Base-by-base conservation (phyloP, 2,888 invertebrate genomes). In the Deroplatys truncata region DNA sequence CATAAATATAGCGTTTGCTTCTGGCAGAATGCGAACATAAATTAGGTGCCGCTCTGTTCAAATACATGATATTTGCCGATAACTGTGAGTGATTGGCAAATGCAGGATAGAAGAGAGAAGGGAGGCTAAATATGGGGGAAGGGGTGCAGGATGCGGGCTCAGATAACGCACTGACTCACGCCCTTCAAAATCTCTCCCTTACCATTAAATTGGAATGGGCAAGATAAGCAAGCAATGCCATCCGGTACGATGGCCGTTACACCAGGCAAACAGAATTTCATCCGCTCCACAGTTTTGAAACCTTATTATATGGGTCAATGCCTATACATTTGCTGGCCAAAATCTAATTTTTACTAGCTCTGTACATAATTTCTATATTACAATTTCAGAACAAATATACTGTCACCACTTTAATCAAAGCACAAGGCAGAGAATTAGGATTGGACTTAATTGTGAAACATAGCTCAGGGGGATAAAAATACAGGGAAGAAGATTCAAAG, bases 61-160 rank as follows among this genome's bases (percentile, higher is more conserved):
- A 87, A 87, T 87, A 87, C 87, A 87, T 87, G 83, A 35, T 72
- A 87, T 83, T 87, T 72, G 35, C 28, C 28, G 87, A 87, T 87
- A 87, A 87, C 82, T 29, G 83, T 87, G 87, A 87, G 82, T 87
- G 87, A 87, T 87, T 87, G 87, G 87, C 56, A 86, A 86, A 86
- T 86, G 86, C 83, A 82, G 87, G 87, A 20, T n/a, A 82, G 82
- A 86, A 82, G 86, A 85, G 28, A 9, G 86, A 31, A 72, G 86
- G 84, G 49, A 13, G 56, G 29, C 20, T 28, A 31, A 43, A 84
- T 88, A 56, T 28, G 84, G 29, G 20, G 84, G 29, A 84, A 1
- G 28, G 31, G 84, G 84, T 84, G 88, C n/a, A 31, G 88, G 88
- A 72, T 72, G 88, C 88, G 84, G 88, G 84, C 72, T 25, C 15